Conservation (phyloP, 1,140 invertebrate genomes). For the Anoplolepis gracilipes region DNA sequence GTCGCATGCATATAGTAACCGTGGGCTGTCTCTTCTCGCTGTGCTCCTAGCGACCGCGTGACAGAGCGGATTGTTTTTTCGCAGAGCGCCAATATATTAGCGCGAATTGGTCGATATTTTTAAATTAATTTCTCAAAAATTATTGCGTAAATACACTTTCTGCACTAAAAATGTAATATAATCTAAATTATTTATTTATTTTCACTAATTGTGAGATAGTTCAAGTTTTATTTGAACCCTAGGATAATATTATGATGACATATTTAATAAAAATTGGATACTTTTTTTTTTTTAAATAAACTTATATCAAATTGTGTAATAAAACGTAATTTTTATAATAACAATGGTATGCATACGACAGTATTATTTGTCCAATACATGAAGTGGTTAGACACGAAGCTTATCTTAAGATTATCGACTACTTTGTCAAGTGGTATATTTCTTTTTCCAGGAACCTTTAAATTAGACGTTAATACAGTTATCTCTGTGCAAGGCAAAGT, state of each 20-base stretch:
- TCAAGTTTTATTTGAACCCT: neutral
- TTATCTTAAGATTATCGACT: slow-evolving; percentile 34
- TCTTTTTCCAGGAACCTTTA: neutral
- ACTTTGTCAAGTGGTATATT: neutral
- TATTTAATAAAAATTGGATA: neutral
- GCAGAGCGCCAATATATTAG: too few relatives aligned
- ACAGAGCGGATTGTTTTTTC: too few relatives aligned
- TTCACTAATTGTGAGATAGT: neutral
- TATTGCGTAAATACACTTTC: too few relatives aligned
- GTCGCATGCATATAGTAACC: too few relatives aligned
- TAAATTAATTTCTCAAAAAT: too few relatives aligned
- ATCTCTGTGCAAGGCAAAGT: neutral
- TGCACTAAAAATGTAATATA: neutral
- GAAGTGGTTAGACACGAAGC: neutral
- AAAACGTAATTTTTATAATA: too few relatives aligned
- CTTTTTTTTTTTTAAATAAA: neutral
- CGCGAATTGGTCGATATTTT: too few relatives aligned
- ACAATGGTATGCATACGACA: neutral
- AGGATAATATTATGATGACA: neutral
- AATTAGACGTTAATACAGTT: neutral
- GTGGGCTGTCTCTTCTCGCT: too few relatives aligned
- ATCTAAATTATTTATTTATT: neutral
- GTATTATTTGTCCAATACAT: neutral
- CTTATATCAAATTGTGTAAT: neutral
- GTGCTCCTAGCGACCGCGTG: too few relatives aligned